Evolutionary conservation across 2,888 invertebrate genomes (phyloP).

Genomic region (Labia minor): DNA sequence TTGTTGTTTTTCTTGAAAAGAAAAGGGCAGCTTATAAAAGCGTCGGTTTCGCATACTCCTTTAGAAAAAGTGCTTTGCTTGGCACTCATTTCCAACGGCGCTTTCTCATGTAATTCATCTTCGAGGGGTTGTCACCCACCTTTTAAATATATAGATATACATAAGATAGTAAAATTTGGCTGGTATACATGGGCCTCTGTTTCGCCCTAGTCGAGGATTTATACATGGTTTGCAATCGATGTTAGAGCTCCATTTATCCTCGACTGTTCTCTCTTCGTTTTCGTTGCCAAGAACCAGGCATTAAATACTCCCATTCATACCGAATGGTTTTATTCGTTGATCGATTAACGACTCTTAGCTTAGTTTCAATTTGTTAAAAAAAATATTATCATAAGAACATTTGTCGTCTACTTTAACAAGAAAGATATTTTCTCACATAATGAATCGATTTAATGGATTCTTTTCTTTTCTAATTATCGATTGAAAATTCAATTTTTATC

Average conservation of each 20-base stretch:
- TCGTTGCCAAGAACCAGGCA: background rate
- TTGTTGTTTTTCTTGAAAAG: too few species aligned
- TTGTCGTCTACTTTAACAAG: too few species aligned
- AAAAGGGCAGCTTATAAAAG: too few species aligned
- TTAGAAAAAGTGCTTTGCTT: too few species aligned
- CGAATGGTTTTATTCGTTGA: background rate
- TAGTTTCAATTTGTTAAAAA: background rate
- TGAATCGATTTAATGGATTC: too few species aligned
- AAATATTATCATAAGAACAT: background rate
- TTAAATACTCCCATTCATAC: background rate
- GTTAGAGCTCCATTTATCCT: constrained; percentile 1
- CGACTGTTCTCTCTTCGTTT: background rate
- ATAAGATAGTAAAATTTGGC: background rate
- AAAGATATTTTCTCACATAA: too few species aligned
- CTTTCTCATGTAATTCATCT: too few species aligned
- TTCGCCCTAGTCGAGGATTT: background rate
- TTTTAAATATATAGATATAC: background rate
- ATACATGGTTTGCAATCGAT: background rate
- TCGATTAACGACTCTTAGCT: background rate
- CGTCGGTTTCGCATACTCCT: too few species aligned
- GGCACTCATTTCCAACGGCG: background rate
- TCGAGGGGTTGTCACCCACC: too few species aligned
- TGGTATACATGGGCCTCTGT: background rate
- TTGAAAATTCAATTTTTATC: too few species aligned
- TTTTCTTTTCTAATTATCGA: too few species aligned